Evolutionary conservation across 2,888 invertebrate species (phyloP), one percentile per base, ranked within the genome.

Genomic region (Drosophila macrothrix): DNA sequence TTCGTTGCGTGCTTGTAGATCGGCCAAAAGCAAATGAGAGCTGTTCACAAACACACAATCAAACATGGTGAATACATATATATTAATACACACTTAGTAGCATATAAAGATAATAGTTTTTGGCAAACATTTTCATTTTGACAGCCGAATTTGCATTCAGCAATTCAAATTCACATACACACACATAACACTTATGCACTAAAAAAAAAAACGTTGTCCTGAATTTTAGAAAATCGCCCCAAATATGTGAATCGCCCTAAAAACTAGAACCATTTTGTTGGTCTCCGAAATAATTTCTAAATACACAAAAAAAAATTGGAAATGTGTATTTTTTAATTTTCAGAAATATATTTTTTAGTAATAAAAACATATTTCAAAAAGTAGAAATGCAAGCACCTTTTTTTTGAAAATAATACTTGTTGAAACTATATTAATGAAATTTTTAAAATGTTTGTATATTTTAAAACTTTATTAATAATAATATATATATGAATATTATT

Each of bases 41-140:
- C 41, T 28, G n/a, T 25, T 35, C 22, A 4, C 52, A 59, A 22
- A 29, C 39, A 56, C 12, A 59, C 29, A 33, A 6, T n/a, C 22
- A 6, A 59, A 46, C 22, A 25, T 33, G 33, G 6, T 43, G 3
- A 53, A n/a, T 7, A 31, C 9, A 54, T 19, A 31, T 14, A 54
- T 19, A 62, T 31, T 22, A 25, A n/a, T 3, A 10, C 16, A 43
- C 29, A 4, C 16, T 46, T 46, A 25, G 16, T 43, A 6, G 39
- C 28, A 35, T 41, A 46, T 10, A 31, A 14, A 43, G 19, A 35
- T 29, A 58, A 28, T 22, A 53, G 37, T 64, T 70, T 55, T 54
- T 65, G 70, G 65, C 71, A 53, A 63, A 54, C 53, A 70, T 58
- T 63, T 69, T 39, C 33, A 59, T 50, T 65, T 50, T 31, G 37